phyloP scores from a whole-genome alignment of 2,888 invertebrate species.

The Platycheirus albimanus region DNA sequence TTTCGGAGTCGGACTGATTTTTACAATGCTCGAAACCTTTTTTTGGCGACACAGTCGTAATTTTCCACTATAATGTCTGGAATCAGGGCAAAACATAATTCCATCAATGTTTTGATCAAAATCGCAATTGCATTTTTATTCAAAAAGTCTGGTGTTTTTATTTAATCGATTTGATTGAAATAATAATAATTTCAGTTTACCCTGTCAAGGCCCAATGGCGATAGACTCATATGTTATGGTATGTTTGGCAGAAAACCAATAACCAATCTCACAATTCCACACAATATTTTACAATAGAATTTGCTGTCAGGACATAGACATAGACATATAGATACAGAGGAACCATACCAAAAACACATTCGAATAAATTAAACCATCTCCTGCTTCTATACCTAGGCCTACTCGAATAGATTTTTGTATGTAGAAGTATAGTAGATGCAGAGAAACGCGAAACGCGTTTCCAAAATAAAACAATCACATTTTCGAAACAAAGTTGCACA shows the following conservation, averaged over 20 bases:
- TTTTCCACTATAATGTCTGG: too few relatives aligned
- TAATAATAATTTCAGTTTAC: neutral
- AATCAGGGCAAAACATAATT: neutral
- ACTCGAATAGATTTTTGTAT: too few relatives aligned
- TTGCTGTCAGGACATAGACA: too few relatives aligned
- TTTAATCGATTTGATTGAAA: neutral
- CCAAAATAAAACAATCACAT: conserved; percentile 14
- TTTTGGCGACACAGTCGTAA: too few relatives aligned
- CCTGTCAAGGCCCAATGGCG: neutral
- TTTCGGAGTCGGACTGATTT: too few relatives aligned
- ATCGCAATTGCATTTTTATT: neutral
- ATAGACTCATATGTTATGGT: neutral
- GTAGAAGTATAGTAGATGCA: neutral
- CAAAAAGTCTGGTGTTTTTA: neutral
- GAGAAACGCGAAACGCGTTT: neutral
- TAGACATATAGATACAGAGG: too few relatives aligned
- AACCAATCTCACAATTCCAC: neutral
- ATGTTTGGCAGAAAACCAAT: neutral
- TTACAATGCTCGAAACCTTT: too few relatives aligned
- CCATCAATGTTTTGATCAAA: neutral
- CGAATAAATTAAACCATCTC: neutral
- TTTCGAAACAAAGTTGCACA: conserved; percentile 7
- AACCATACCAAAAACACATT: neutral
- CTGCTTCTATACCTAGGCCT: too few relatives aligned
- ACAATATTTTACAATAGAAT: neutral